Evolutionary conservation across 2,113 vertebrate genomes (phyloP).

Genomic region (Cottus gobio): DNA sequence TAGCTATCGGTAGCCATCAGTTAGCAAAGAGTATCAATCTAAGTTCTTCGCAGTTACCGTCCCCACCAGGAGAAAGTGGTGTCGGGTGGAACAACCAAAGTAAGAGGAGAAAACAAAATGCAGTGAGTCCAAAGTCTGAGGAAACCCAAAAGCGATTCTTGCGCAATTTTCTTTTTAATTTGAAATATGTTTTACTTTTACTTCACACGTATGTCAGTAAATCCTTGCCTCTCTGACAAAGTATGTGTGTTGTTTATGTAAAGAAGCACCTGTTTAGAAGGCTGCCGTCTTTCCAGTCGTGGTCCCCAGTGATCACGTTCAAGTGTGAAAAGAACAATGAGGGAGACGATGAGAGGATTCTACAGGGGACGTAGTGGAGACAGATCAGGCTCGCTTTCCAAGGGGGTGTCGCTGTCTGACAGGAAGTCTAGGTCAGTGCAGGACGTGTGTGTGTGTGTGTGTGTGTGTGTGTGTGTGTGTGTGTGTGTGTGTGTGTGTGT

Average conservation of each 20-base stretch:
- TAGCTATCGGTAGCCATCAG: not conserved
- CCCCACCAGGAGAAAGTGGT: not conserved
- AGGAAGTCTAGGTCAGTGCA: slow-evolving; percentile 80
- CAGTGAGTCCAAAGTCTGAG: not conserved
- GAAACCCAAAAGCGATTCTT: not conserved
- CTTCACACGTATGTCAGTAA: not conserved
- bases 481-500: slow-evolving; percentile 65
- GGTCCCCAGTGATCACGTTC: slow-evolving; percentile 41
- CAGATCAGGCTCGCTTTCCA: slow-evolving; percentile 54
- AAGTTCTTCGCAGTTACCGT: not conserved
- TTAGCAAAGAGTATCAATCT: not conserved
- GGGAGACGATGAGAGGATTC: slow-evolving; percentile 43
- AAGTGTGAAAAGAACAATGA: slow-evolving; percentile 71
- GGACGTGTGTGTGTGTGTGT: slow-evolving; percentile 68
- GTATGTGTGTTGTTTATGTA: slow-evolving; percentile 10
- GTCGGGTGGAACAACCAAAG: not conserved
- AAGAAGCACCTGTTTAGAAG: slow-evolving; percentile 55
- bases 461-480: slow-evolving; percentile 55
- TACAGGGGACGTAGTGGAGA: slow-evolving; percentile 71
- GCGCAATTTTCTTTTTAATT: not conserved
- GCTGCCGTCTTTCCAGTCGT: slow-evolving; percentile 9
- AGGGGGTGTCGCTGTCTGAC: slow-evolving; percentile 82
- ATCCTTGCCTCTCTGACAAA: not conserved
- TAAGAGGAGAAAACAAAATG: not conserved
- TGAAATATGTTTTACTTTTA: not conserved